phyloP scores from a whole-genome alignment of 2,797 vertebrate genomes.

The Staurois parvus region DNA sequence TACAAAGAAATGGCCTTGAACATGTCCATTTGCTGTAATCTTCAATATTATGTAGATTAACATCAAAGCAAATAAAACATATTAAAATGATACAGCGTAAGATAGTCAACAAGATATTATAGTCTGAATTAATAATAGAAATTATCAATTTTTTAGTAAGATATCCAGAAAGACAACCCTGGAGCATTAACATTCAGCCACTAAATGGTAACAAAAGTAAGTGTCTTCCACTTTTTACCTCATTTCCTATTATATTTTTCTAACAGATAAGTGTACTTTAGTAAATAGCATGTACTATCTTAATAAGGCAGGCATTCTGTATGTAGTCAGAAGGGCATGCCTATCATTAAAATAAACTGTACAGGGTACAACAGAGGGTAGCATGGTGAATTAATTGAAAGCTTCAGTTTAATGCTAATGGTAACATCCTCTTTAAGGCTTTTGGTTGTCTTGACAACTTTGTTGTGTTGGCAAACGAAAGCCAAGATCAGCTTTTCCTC shows the following conservation, averaged over 20 bases:
- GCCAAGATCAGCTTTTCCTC: constrained; percentile 74
- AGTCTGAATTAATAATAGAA: constrained; percentile 2
- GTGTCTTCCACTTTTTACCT: constrained; percentile 73
- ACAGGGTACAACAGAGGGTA: constrained; percentile 77
- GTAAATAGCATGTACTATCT: constrained; percentile 74
- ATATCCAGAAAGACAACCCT: constrained; percentile 23
- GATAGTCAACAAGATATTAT: neutral
- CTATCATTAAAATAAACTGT: constrained; percentile 83
- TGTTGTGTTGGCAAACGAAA: constrained; percentile 72
- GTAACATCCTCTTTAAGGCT: constrained; percentile 77
- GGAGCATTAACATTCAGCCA: constrained; percentile 65
- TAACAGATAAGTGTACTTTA: constrained; percentile 77
- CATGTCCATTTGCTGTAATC: neutral
- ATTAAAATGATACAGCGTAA: neutral
- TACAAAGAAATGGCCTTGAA: constrained; percentile 16
- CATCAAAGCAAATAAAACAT: constrained; percentile 15
- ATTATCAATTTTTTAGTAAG: constrained; percentile 19
- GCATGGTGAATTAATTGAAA: constrained; percentile 79
- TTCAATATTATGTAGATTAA: neutral
- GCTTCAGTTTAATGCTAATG: constrained; percentile 77
- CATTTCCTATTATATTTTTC: constrained; percentile 78
- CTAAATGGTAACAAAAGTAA: constrained; percentile 67
- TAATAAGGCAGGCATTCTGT: constrained; percentile 78
- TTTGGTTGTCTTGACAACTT: constrained; percentile 84
- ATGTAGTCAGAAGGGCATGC: constrained; percentile 76